Base-by-base conservation (phyloP, 2,888 invertebrate genomes). In the Formica aserva region DNA sequence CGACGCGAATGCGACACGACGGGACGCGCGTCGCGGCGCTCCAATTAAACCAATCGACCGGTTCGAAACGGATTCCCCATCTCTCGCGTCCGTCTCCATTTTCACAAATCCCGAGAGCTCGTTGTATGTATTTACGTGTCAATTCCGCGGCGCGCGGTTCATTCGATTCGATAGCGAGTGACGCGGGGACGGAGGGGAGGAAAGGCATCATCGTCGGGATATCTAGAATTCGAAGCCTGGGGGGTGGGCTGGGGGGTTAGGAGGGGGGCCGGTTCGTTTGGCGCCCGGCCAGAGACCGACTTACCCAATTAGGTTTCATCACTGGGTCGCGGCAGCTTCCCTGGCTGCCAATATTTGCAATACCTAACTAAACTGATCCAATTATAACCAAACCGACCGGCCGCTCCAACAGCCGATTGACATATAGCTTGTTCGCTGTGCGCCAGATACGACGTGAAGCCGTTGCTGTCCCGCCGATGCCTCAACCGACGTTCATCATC, bases 291-390 rank as follows among this genome's bases (percentile, higher is more conserved):
- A 94, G 94, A 91, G 94, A 91, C 92, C 94, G 93, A 94, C 94
- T 94, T 94, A 93, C 94, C 94, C 93, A 94, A 94, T 94, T 94
- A 94, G 92, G 92, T 94, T 94, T 94, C 94, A 93, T 94, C 94
- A 94, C 92, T 92, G 90, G 91, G 92, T 93, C 92, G 48, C 48
- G 91, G 89, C 87, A 90, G 92, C 92, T 93, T 93, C 91, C 93
- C 92, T 91, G 89, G 91, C 92, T 94, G 94, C 94, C 94, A 94
- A 94, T 94, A 94, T 94, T 94, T 93, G 93, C 94, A 92, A 94
- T 93, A 92, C 93, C 90, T 91, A 89, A 92, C 91, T 88, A 89
- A 91, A 92, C 92, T 92, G 92, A 93, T 94, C 92, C 93, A 93
- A 93, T 93, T 92, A 93, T 93, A 93, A 92, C 90, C 89, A 91